Percentiles rank a stretch among this genome's conserved stretches.
Evolutionary conservation across 2,888 invertebrate genomes (phyloP).

Genomic region (Thymelicus lineola): DNA sequence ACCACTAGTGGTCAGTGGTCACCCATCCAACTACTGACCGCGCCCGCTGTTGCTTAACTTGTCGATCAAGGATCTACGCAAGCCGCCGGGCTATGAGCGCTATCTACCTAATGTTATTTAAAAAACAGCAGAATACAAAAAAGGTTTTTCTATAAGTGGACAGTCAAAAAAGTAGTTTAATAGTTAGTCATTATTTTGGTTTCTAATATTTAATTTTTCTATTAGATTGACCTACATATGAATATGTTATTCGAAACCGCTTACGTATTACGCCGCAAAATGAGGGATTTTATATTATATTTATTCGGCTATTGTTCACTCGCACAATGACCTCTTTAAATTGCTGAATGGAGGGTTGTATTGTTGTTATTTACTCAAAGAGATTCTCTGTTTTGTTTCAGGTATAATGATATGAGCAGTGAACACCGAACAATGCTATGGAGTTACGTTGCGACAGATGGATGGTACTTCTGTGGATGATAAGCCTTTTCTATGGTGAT

Average conservation of each 20-base stretch:
- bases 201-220: too few relatives aligned
- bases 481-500: not conserved
- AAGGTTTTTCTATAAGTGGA: too few relatives aligned
- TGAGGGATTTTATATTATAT: slow-evolving; percentile 22
- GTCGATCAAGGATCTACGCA: too few relatives aligned
- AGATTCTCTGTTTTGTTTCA: slow-evolving; percentile 29
- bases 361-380: slow-evolving; percentile 20
- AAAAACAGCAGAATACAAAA: too few relatives aligned
- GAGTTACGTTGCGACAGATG: not conserved
- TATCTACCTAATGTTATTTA: too few relatives aligned
- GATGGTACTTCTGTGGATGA: not conserved
- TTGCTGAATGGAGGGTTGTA: slow-evolving; percentile 18
- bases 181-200: too few relatives aligned
- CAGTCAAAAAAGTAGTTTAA: too few relatives aligned
- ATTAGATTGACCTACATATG: too few relatives aligned
- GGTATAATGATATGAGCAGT: slow-evolving; percentile 17
- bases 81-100: too few relatives aligned
- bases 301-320: slow-evolving; percentile 24
- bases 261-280: not conserved
- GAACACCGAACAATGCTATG: slow-evolving; percentile 4
- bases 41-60: too few relatives aligned
- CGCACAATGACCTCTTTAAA: slow-evolving; percentile 20
- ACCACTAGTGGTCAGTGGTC: too few relatives aligned
- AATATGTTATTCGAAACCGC: not conserved
- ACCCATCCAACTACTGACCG: too few relatives aligned